A percentile compares a stretch with the other conserved stretches of the same genome.
These are phyloP conservation scores for Uromys caudimaculatus DNA, from an alignment of 2,797 vertebrate species.

Conservation along the genomic window DNA sequence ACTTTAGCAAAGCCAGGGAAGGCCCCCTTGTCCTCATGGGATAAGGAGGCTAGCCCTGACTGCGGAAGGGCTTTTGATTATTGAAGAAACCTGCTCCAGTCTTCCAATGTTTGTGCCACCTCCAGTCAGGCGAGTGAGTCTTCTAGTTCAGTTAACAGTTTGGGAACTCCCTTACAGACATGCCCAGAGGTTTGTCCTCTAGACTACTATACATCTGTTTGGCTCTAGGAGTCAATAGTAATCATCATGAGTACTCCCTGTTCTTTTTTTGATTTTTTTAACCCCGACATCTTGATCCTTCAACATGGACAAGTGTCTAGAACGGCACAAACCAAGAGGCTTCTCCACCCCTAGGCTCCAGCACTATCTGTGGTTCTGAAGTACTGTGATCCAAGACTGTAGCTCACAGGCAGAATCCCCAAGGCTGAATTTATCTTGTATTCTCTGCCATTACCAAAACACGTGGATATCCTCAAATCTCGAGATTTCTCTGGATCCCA, in stretches of 20 bases:
- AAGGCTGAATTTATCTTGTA: neutral
- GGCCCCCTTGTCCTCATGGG: rapidly evolving
- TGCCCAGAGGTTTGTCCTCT: neutral
- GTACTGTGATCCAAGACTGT: neutral
- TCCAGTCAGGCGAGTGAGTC: neutral
- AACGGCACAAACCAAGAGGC: neutral
- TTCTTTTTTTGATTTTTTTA: neutral
- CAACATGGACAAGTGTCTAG: too few relatives aligned
- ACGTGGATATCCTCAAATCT: neutral
- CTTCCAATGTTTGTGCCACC: neutral
- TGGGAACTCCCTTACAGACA: neutral
- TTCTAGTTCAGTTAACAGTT: neutral
- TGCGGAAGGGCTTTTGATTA: too few relatives aligned
- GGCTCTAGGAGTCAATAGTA: neutral
- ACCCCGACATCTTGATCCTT: neutral
- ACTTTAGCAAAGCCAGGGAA: neutral
- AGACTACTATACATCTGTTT: neutral
- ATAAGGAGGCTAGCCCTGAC: too few relatives aligned
- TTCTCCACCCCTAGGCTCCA: neutral
- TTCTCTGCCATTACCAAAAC: neutral
- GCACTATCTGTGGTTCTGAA: neutral
- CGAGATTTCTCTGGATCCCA: neutral
- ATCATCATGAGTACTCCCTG: too few relatives aligned
- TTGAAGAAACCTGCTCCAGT: neutral
- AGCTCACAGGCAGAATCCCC: neutral